Percentiles rank a stretch among this genome's conserved stretches.
Evolutionary conservation across 2,113 vertebrate species (phyloP).

Genomic region (Smithornis capensis): DNA sequence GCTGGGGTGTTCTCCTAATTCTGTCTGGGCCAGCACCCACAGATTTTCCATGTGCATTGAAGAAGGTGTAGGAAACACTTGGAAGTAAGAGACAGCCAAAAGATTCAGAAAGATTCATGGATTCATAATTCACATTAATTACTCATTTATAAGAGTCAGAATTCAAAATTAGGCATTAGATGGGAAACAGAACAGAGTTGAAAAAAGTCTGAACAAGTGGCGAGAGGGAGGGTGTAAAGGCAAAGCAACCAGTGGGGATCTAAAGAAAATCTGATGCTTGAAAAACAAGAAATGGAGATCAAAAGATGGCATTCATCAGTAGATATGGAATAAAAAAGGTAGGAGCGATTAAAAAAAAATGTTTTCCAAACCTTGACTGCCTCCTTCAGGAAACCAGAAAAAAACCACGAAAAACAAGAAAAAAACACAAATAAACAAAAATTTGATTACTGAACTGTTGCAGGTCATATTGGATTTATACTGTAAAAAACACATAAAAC

Average conservation of each 20-base stretch:
- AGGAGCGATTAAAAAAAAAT: constrained; percentile 42
- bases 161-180: constrained; percentile 18
- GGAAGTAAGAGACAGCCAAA: constrained; percentile 22
- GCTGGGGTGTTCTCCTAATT: not conserved
- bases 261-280: constrained; percentile 1
- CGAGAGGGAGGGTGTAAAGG: constrained; percentile 19
- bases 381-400: constrained; percentile 84
- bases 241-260: constrained; percentile 53
- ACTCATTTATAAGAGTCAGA: constrained; percentile 15
- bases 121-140: not conserved
- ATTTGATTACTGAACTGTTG: constrained; percentile 58
- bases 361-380: constrained; percentile 91
- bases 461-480: constrained; percentile 2
- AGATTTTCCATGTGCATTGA: not conserved
- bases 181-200: constrained; percentile 31
- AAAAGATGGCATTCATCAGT: constrained; percentile 59
- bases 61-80: not conserved
- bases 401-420: constrained; percentile 46
- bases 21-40: not conserved
- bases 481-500: constrained; percentile 1
- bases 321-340: constrained; percentile 48
- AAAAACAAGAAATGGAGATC: constrained; percentile 50
- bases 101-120: not conserved
- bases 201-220: constrained; percentile 57
- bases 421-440: constrained; percentile 52